phyloP scores from a whole-genome alignment of 2,797 vertebrate species.

The Cyclura pinguis region DNA sequence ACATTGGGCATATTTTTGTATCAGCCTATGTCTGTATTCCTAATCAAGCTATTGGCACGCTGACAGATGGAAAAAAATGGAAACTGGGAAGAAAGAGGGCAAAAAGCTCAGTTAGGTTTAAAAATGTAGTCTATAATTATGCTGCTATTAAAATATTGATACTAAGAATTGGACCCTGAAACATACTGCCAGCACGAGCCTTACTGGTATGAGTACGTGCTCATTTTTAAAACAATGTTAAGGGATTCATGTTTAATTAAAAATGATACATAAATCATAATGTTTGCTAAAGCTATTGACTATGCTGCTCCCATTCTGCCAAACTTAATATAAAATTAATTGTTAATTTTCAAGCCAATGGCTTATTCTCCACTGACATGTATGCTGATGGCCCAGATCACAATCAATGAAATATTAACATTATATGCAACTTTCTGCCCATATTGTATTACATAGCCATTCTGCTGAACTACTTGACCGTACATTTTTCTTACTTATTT shows the following conservation, averaged over 20 bases:
- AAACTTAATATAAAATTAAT: conserved; percentile 79
- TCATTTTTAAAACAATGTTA: conserved; percentile 72
- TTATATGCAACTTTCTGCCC: conserved; percentile 43
- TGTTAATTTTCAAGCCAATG: conserved; percentile 74
- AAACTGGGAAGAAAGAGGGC: conserved; percentile 42
- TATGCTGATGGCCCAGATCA: conserved; percentile 52
- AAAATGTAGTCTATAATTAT: conserved; percentile 54
- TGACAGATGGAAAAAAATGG: conserved; percentile 40
- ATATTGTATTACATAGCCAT: conserved; percentile 42
- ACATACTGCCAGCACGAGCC: background rate
- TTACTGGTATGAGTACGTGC: conserved; percentile 34
- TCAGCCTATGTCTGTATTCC: background rate
- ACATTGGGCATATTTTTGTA: conserved; percentile 25
- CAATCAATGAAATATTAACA: conserved; percentile 64
- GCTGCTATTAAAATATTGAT: conserved; percentile 75
- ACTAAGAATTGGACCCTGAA: conserved; percentile 56
- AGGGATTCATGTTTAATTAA: conserved; percentile 78
- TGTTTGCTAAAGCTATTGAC: conserved; percentile 75
- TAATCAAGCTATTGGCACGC: conserved; percentile 54
- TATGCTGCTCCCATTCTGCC: conserved; percentile 66
- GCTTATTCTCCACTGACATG: conserved; percentile 52
- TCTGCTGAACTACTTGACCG: conserved; percentile 48
- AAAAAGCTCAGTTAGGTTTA: conserved; percentile 50
- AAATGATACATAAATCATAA: conserved; percentile 75
- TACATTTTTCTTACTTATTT: conserved; percentile 25